Evolutionary conservation across 2,888 invertebrate genomes (phyloP).

Genomic region (Himalopsyche tibetana): DNA sequence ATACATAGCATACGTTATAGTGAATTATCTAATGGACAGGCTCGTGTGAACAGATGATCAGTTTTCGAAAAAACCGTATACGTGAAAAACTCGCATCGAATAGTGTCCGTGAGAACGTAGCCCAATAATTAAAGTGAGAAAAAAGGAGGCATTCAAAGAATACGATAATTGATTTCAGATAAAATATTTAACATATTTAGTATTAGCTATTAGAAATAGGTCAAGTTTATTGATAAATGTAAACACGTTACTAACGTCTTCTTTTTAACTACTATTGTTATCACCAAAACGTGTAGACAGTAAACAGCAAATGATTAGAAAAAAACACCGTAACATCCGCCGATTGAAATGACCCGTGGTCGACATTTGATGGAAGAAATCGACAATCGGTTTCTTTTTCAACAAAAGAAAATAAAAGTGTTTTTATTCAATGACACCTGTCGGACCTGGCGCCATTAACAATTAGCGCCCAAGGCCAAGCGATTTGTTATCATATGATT

Average conservation of each 20-base stretch:
- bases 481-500: background rate
- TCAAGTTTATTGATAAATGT: background rate
- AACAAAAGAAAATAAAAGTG: background rate
- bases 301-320: conserved; percentile 3
- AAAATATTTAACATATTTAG: no score
- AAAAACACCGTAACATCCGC: conserved; percentile 1
- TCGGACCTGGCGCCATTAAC: background rate
- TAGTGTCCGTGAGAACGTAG: no score
- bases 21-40: no score
- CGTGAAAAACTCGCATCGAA: no score
- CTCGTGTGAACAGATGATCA: no score
- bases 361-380: conserved; percentile 6
- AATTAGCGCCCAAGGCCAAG: background rate
- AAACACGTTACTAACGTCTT: background rate
- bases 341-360: background rate
- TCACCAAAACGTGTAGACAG: background rate
- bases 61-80: no score
- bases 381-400: background rate
- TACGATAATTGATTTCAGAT: no score
- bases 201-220: background rate
- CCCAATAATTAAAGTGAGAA: no score
- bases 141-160: no score
- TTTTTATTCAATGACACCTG: background rate
- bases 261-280: background rate
- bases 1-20: no score